Conservation (phyloP, 2,797 vertebrate species). For the Manis javanica region DNA sequence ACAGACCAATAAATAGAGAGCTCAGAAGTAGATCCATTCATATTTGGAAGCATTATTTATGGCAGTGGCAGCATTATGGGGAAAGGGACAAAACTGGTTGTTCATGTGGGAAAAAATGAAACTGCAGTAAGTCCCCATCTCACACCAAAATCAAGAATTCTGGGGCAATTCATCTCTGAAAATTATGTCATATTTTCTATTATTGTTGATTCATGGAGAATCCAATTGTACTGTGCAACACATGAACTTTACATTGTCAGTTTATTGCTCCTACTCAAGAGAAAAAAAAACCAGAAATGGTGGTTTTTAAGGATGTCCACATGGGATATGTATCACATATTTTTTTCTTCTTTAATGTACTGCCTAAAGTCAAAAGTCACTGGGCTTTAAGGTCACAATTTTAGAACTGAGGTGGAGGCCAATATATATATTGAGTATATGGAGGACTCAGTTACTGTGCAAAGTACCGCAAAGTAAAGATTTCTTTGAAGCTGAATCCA, state of each 20-base stretch:
- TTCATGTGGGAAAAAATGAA: neutral
- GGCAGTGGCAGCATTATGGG: neutral
- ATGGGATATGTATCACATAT: neutral
- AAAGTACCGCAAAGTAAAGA: neutral
- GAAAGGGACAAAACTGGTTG: neutral
- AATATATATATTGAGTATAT: neutral
- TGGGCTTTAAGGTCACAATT: conserved; percentile 21
- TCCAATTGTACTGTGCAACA: neutral
- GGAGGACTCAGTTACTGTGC: neutral
- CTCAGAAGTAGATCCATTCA: neutral
- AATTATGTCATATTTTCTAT: neutral
- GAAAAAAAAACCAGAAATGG: conserved; percentile 34
- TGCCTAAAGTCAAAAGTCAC: conserved; percentile 6
- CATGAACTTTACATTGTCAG: neutral
- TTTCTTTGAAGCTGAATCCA: neutral
- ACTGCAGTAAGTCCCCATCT: neutral
- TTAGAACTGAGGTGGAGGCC: neutral
- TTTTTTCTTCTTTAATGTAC: conserved; percentile 13
- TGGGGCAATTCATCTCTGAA: neutral
- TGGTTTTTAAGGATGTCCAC: neutral
- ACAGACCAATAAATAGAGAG: neutral
- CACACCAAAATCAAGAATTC: neutral
- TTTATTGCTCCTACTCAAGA: neutral
- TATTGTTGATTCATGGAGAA: neutral
- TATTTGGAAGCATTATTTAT: neutral